A percentile compares a stretch with the other conserved stretches of the same genome.
These are phyloP conservation scores for Aporrectodea caliginosa DNA, from an alignment of 1,140 invertebrate genomes.

Conservation along the genomic window DNA sequence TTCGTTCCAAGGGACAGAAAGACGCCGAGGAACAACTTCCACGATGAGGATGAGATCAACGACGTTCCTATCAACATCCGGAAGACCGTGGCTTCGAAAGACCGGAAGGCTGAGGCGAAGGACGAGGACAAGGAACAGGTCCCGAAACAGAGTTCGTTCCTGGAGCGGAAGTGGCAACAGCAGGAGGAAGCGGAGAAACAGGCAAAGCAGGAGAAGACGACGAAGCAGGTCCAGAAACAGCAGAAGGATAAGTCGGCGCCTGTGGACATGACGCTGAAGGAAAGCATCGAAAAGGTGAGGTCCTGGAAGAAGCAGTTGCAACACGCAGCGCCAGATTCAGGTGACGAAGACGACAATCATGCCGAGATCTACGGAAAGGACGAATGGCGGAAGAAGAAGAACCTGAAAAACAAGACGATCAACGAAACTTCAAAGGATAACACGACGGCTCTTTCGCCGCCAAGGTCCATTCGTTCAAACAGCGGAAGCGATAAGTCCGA, in stretches of 20 bases:
- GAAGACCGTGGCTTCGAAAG: background rate
- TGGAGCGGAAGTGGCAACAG: conserved; percentile 1
- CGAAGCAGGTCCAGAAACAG: background rate
- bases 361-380: conserved; percentile 34
- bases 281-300: conserved; percentile 22
- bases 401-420: conserved; percentile 38
- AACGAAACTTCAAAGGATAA: background rate
- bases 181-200: background rate
- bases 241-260: background rate
- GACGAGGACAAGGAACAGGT: background rate
- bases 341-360: conserved; percentile 14
- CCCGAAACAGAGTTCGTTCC: conserved; percentile 22
- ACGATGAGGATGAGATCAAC: background rate
- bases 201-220: too few species aligned
- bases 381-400: conserved; percentile 41
- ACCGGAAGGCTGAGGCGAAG: background rate
- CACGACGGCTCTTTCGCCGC: background rate
- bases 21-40: background rate
- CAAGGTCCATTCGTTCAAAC: background rate
- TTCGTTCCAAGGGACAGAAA: conserved; percentile 17
- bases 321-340: background rate
- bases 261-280: conserved; percentile 1
- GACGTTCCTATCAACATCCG: background rate
- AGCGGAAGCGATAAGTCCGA: conserved; percentile 10
- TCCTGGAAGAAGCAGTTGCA: conserved; percentile 16